Base-by-base conservation (phyloP, 2,797 vertebrate species). In the Megalops cyprinoides region DNA sequence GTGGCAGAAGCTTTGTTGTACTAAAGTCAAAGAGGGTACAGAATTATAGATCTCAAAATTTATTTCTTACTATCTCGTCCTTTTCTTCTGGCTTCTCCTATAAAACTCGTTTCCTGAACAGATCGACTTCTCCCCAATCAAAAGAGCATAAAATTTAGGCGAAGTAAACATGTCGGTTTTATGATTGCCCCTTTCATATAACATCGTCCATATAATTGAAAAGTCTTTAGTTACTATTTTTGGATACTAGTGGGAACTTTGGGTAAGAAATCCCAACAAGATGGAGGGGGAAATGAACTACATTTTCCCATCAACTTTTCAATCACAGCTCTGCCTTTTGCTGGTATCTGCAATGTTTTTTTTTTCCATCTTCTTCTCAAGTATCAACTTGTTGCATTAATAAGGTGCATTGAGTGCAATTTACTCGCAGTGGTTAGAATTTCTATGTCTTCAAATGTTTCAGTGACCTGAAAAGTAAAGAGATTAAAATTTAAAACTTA, bases 151-250 rank as follows among this genome's bases (percentile, higher is more conserved):
- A 92, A 89, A 92, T 93, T 91, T 91, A 92, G 87, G 90, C 91
- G 90, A 91, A 90, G 89, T 93, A 90, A 92, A 93, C 91, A 90
- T 84, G 88, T 87, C 92, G 91, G 92, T 93, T 94, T 92, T 92
- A 91, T 92, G 92, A 92, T 93, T 93, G 90, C 89, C 88, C 92
- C 91, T 91, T 92, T 92, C 90, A 87, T 88, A 90, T 85, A 86
- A 87, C 88, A 89, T 89, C 88, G 88, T 88, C 88, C 91, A 87
- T 90, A 84, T 93, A 94, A 94, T 92, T 94, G 91, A 92, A 94
- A 93, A 93, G 90, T 88, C 89, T 88, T 92, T 79, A 53, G 86
- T 83, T 90, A 89, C 90, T 94, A 94, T 94, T 94, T 93, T 92
- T 89, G 89, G 92, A 90, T 85, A 80, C 86, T 87, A 88, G 91